phyloP scores from a whole-genome alignment of 2,888 invertebrate genomes.

The Tinea trinotella region DNA sequence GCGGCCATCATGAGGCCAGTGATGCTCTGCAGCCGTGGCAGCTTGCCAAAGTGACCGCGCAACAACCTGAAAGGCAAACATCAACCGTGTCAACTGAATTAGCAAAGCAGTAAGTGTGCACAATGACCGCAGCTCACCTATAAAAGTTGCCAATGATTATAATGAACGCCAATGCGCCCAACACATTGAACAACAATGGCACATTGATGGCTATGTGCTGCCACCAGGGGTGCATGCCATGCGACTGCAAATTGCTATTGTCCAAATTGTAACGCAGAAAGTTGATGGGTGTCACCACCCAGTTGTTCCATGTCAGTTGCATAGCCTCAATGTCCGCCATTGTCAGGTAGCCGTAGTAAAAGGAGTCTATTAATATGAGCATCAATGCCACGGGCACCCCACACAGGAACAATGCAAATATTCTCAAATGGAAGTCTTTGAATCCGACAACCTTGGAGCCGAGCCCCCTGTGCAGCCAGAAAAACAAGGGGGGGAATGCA shows the following conservation, averaged over 20 bases:
- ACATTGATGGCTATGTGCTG: conserved; percentile 87
- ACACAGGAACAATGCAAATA: conserved; percentile 76
- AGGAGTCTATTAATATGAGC: conserved; percentile 82
- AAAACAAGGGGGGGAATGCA: conserved; percentile 87
- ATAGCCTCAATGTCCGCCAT: conserved; percentile 79
- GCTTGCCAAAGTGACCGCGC: conserved; percentile 76
- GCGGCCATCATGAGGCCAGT: conserved; percentile 84
- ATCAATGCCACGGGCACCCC: conserved; percentile 75
- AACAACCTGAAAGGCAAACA: conserved; percentile 72
- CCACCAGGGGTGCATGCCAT: conserved; percentile 90
- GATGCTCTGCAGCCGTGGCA: conserved; percentile 84
- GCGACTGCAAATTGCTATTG: conserved; percentile 80
- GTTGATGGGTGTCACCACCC: conserved; percentile 92
- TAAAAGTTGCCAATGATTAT: conserved; percentile 69
- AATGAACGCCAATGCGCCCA: conserved; percentile 77
- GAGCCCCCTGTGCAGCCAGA: conserved; percentile 88
- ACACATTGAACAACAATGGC: conserved; percentile 86
- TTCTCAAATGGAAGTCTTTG: conserved; percentile 81
- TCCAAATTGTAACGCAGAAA: conserved; percentile 90
- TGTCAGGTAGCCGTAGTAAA: conserved; percentile 86
- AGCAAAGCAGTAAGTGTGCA: no score
- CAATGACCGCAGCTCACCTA: conserved; percentile 66
- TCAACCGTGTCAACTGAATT: no score
- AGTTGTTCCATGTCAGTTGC: conserved; percentile 80
- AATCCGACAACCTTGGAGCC: conserved; percentile 80